Base-by-base conservation (phyloP, 2,888 invertebrate genomes). In the Rhingia rostrata region DNA sequence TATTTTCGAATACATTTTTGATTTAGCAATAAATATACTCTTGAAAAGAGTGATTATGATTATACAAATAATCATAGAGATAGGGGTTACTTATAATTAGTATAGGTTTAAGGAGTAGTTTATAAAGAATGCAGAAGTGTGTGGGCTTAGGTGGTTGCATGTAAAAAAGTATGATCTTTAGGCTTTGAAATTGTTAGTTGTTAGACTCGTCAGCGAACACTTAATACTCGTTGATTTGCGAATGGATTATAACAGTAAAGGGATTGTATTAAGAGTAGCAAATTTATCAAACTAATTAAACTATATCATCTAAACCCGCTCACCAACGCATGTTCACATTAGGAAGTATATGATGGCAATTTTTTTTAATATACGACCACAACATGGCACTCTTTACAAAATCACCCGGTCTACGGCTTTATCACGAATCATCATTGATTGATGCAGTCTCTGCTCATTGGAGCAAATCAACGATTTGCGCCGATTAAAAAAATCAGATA, bases 401-500 rank as follows among this genome's bases (percentile, higher is more conserved):
- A 53, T 67, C 35, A 53, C 43, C 39, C 32, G 7, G 30, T 10
- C 30, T 37, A 30, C 53, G 41, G 49, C 33, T 32, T 10, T 74
- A 56, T 66, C 63, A 56, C 4, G 54, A 60, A 22, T 53, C 45
- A 49, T 63, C 64, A 61, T 73, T 66, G 58, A 80, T 74, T 80
- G 74, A 67, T 72, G 45, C 33, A 54, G 61, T 45, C 32, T 45
- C 43, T 33, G 66, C 14, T 51, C 64, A 60, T 14, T 69, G 61
- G 43, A 63, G 41, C 54, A 70, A 74, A 80, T 56, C 54, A 53
- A 58, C 63, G 22, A 75, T 74, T 73, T 61, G 43, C 22, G 22
- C 49, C 63, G 63, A 63, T 64, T 67, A 43, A 75, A 70, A 70
- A 74, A 75, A 75, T 64, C 69, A 75, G 72, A 37, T 33, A 56